phyloP scores from a whole-genome alignment of 2,113 vertebrate genomes.

The Scalopus aquaticus region DNA sequence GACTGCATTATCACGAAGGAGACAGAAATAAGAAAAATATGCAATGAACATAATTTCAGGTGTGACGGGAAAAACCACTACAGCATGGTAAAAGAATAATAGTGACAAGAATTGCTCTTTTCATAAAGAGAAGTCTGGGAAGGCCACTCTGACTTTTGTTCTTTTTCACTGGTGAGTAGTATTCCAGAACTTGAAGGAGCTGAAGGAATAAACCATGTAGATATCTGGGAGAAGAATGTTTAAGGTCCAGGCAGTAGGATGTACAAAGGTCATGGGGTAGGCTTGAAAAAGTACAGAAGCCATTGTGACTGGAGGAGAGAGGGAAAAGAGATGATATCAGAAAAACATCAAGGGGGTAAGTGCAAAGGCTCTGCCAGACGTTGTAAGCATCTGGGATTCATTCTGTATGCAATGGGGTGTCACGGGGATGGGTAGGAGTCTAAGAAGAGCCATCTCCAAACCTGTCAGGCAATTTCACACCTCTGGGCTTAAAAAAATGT shows the following conservation, averaged over 20 bases:
- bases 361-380: neutral
- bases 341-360: neutral
- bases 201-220: neutral
- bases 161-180: too few relatives aligned
- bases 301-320: neutral
- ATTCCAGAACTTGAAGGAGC: neutral
- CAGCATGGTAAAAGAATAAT: neutral
- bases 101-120: neutral
- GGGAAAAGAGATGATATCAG: neutral
- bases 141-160: neutral
- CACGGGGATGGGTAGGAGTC: accelerated
- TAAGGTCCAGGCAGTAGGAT: neutral
- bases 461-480: too few relatives aligned
- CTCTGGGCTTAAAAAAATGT: too few relatives aligned
- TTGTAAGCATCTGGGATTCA: neutral
- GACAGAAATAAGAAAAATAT: neutral
- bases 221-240: neutral
- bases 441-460: too few relatives aligned
- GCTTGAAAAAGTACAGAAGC: neutral
- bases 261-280: neutral
- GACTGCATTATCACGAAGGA: neutral
- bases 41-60: too few relatives aligned
- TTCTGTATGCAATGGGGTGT: accelerated
- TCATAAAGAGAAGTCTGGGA: neutral
- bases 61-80: neutral